A percentile compares a stretch with the other conserved stretches of the same genome.
Conservation (phyloP, 2,888 invertebrate genomes). For the Agrotis ipsilon region DNA sequence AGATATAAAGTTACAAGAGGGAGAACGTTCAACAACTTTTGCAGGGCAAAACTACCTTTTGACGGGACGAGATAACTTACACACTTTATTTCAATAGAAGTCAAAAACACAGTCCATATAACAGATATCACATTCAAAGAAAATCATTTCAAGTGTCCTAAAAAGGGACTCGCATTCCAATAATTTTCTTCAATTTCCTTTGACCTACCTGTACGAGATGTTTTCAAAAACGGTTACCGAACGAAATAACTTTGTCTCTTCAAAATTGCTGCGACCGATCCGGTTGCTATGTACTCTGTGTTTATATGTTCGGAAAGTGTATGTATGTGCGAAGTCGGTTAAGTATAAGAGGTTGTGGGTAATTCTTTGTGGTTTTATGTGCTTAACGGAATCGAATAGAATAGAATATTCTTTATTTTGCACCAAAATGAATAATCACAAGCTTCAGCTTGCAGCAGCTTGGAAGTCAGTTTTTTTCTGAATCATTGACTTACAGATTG, state of each 20-base stretch:
- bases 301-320: conserved; percentile 34
- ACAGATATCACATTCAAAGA: conserved; percentile 28
- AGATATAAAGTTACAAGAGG: too few species aligned
- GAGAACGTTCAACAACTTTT: too few species aligned
- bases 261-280: conserved; percentile 50
- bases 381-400: too few species aligned
- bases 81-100: too few species aligned
- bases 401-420: too few species aligned
- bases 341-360: conserved; percentile 33
- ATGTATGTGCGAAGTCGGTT: conserved; percentile 24
- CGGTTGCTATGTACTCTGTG: conserved; percentile 31
- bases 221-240: conserved; percentile 40
- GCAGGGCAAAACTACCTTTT: too few species aligned
- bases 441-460: too few species aligned
- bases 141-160: conserved; percentile 24
- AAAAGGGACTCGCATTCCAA: conserved; percentile 19
- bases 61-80: too few species aligned
- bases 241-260: conserved; percentile 52
- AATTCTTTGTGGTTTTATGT: conserved; percentile 21
- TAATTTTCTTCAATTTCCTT: conserved; percentile 39
- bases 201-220: conserved; percentile 36
- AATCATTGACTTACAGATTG: too few species aligned
- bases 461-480: conserved; percentile 16
- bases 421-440: too few species aligned
- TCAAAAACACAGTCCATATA: not conserved